Base-by-base conservation (phyloP, 2,797 vertebrate genomes). In the Chelmon rostratus region DNA sequence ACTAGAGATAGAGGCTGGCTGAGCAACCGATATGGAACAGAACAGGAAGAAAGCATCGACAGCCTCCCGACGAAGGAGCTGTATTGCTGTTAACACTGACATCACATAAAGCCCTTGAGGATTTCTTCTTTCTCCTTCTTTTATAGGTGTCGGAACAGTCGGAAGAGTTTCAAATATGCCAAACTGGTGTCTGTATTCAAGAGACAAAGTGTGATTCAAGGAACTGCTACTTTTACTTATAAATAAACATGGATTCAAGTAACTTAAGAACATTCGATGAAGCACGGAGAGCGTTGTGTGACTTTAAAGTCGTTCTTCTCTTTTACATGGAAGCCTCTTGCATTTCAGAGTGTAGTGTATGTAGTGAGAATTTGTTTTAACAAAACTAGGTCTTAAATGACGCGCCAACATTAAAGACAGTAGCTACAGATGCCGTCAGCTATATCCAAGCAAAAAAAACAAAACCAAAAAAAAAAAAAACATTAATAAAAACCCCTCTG, bases 181-280 rank as follows among this genome's bases (percentile, higher is more conserved):
- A 33, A 12, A 46, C 50, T 42, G 35, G 23, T n/a, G 16, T 62
- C 64, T 66, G 42, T 13, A 33, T 47, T 53, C 65, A 54, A 74
- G 54, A 72, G 47, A 76, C 10, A 31, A 80, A 57, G 58, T 42
- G 58, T 56, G 53, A 56, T 11, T 57, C 66, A 65, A 73, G 76
- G 74, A 80, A 68, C 57, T 63, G 84, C 86, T 92, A 83, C 85
- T 64, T 67, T 71, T 25, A 82, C 73, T 81, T 57, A 93, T 91
- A 93, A 93, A 90, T 89, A 92, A 91, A 87, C 62, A 83, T 3
- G 6, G 81, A 89, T 94, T 95, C 93, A 95, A 95, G 92, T 95
- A 95, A 93, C 85, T 84, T 85, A 78, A 90, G 86, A 84, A 90
- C 83, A 90, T 88, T 91, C 78, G 18, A 70, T 53, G 71, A 71